Conservation (phyloP, 2,113 vertebrate species). For the Kryptolebias marmoratus region DNA sequence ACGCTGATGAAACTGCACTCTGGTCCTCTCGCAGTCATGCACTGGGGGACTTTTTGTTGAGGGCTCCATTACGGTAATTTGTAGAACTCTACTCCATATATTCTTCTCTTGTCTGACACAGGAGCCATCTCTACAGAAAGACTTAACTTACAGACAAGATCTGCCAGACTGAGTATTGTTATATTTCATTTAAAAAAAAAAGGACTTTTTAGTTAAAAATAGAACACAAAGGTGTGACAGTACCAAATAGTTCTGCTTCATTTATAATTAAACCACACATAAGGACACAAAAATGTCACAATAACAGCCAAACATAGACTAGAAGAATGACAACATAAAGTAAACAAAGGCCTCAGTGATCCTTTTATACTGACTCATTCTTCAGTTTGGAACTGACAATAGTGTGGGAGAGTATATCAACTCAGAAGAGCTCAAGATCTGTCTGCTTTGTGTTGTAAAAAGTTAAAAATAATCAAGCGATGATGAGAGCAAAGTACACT, state of each 20-base stretch:
- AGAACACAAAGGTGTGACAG: constrained; percentile 21
- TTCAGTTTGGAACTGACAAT: constrained; percentile 41
- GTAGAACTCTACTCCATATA: constrained; percentile 15
- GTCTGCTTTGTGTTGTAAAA: constrained; percentile 38
- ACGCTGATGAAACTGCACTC: constrained; percentile 68
- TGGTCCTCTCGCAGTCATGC: constrained; percentile 51
- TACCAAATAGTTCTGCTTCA: constrained; percentile 17
- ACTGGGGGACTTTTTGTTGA: constrained; percentile 40
- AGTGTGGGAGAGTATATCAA: constrained; percentile 41
- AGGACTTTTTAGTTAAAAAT: constrained; percentile 25
- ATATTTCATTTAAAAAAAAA: constrained; percentile 10
- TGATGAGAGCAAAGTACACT: constrained; percentile 37
- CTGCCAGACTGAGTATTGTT: constrained; percentile 8
- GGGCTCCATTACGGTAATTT: constrained; percentile 61
- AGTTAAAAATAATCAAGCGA: constrained; percentile 30
- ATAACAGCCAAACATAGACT: constrained; percentile 58
- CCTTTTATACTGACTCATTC: constrained; percentile 54
- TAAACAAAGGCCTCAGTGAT: constrained; percentile 68
- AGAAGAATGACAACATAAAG: constrained; percentile 50
- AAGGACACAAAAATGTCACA: constrained; percentile 42
- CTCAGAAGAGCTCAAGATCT: constrained; percentile 44
- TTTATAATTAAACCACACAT: constrained; percentile 44
- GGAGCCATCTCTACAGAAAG: constrained; percentile 16
- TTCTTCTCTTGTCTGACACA: constrained; percentile 19
- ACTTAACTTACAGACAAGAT: constrained; percentile 8